A percentile compares a stretch with the other conserved stretches of the same genome.
phyloP scores from a whole-genome alignment of 2,888 invertebrate species.

The Drosophila paranaensis region DNA sequence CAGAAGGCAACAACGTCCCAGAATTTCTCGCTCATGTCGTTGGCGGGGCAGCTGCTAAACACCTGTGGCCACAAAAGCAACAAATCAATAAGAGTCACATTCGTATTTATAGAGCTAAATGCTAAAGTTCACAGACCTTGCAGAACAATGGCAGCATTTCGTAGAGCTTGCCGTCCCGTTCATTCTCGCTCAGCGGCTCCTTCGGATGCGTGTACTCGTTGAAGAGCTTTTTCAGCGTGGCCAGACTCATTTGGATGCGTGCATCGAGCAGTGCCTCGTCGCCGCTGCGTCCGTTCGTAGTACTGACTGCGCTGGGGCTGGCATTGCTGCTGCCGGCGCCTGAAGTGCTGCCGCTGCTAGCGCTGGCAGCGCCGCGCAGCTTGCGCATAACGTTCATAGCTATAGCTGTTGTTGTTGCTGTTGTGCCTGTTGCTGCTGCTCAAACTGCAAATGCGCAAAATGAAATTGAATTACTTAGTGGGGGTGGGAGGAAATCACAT shows the following conservation, averaged over 20 bases:
- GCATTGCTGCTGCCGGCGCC: slow-evolving; percentile 81
- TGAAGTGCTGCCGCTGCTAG: slow-evolving; percentile 34
- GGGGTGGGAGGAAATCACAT: slow-evolving; percentile 34
- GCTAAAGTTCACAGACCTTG: slow-evolving; percentile 88
- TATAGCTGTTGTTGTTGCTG: slow-evolving; percentile 10
- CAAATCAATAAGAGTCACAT: background rate
- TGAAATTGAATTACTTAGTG: slow-evolving; percentile 40
- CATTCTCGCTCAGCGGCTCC: slow-evolving; percentile 91
- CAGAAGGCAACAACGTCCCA: slow-evolving; percentile 98
- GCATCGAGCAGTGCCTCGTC: slow-evolving; percentile 87
- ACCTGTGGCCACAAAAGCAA: slow-evolving; percentile 87
- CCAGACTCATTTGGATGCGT: slow-evolving; percentile 95
- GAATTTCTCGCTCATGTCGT: slow-evolving; percentile 98
- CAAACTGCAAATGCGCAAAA: slow-evolving; percentile 49
- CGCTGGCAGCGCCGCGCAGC: slow-evolving; percentile 87
- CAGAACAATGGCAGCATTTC: slow-evolving; percentile 99
- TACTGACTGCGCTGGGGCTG: slow-evolving; percentile 57
- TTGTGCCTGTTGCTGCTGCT: slow-evolving; percentile 23
- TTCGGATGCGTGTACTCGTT: slow-evolving; percentile 96
- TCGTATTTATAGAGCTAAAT: background rate
- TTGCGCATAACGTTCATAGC: slow-evolving; percentile 96
- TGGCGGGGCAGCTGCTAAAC: slow-evolving; percentile 96
- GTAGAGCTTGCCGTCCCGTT: slow-evolving; percentile 96
- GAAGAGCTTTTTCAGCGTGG: slow-evolving; percentile 98
- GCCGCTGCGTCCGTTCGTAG: slow-evolving; percentile 85